Conservation (phyloP, 2,888 invertebrate genomes). For the Clivina fossor region DNA sequence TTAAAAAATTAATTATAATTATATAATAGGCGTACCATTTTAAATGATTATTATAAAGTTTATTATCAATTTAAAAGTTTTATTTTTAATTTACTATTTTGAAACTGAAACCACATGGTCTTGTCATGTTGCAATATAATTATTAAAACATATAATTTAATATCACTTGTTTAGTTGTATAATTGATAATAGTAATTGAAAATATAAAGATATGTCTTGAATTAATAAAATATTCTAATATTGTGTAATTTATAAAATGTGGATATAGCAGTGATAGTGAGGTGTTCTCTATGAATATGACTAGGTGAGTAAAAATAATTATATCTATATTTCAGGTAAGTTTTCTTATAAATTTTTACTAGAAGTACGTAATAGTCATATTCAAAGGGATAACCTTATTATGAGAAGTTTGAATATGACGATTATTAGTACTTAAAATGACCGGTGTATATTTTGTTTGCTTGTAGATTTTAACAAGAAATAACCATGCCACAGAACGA, state of each 20-base stretch:
- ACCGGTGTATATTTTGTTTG: constrained; percentile 40
- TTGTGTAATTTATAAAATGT: constrained; percentile 7
- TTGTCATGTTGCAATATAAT: constrained; percentile 14
- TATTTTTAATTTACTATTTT: constrained; percentile 19
- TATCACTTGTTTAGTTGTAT: neutral
- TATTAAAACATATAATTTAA: too few species aligned
- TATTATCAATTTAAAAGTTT: neutral
- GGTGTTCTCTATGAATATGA: constrained; percentile 51
- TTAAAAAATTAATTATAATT: too few species aligned
- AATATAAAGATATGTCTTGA: neutral
- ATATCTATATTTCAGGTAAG: constrained; percentile 45
- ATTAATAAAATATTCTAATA: too few species aligned
- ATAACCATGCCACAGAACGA: constrained; percentile 97
- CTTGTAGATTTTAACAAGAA: constrained; percentile 37
- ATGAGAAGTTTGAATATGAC: constrained; percentile 48
- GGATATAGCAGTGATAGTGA: too few species aligned
- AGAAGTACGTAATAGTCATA: constrained; percentile 49
- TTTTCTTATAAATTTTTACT: constrained; percentile 34
- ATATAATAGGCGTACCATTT: too few species aligned
- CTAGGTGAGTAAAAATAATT: constrained; percentile 43
- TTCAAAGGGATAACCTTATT: constrained; percentile 47
- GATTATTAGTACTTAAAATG: constrained; percentile 39
- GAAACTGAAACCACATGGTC: constrained; percentile 23
- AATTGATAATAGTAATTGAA: neutral
- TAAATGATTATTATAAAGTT: too few species aligned